These are phyloP conservation scores for Rhynchomys soricoides DNA, from an alignment of 2,113 vertebrate genomes.

Conservation along the genomic window DNA sequence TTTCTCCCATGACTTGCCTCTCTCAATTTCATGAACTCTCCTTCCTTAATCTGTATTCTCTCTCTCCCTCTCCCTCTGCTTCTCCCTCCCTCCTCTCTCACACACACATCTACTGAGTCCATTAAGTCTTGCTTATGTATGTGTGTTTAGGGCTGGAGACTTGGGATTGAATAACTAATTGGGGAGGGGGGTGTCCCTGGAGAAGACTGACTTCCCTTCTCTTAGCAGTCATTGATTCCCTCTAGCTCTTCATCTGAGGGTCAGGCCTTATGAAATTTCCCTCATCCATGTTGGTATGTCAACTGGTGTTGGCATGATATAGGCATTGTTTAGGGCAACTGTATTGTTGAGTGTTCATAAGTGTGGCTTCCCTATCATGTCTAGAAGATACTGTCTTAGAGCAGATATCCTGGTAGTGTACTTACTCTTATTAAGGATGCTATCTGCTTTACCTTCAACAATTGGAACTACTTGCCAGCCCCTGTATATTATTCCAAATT, in stretches of 20 bases:
- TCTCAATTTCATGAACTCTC: not conserved
- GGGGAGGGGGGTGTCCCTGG: not conserved
- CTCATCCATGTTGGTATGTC: not conserved
- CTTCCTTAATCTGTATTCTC: not conserved
- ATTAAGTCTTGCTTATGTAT: not conserved
- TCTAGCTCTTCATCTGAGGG: not conserved
- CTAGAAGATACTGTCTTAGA: not conserved
- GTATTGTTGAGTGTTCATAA: not conserved
- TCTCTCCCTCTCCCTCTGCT: not conserved
- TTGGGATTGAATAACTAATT: not conserved
- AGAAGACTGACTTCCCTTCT: not conserved
- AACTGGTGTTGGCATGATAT: not conserved
- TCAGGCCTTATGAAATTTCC: not conserved
- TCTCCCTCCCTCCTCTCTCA: not conserved
- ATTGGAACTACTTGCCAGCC: not conserved
- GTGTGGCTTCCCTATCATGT: not conserved
- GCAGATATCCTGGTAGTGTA: not conserved
- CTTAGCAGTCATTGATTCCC: not conserved
- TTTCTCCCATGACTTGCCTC: too few species aligned
- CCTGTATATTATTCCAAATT: not conserved
- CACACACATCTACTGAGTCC: not conserved
- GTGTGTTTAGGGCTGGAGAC: not conserved
- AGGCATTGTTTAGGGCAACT: not conserved
- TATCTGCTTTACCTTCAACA: not conserved
- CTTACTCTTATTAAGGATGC: slow-evolving; percentile 43